Evolutionary conservation across 2,888 invertebrate genomes (phyloP), one percentile per base, ranked within the genome.

Genomic region (Chrysina gloriosa): DNA sequence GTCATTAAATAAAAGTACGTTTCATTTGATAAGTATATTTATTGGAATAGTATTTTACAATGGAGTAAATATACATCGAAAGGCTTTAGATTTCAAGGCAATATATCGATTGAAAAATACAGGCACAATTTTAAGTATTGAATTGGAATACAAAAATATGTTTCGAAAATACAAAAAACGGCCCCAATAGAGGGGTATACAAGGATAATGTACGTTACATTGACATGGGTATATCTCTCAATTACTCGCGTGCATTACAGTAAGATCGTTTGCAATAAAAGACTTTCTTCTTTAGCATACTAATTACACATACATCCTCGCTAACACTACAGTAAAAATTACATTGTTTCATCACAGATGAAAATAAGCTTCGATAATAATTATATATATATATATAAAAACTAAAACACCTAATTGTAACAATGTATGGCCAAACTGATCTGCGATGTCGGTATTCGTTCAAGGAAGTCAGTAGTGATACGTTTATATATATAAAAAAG

Each of bases 311-410:
- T 52, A 50, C 48, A 52, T 50, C 64, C 25, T 36, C 39, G 39
- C 47, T 68, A 68, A 58, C 36, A 52, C 58, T 68, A 56, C 64
- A 68, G 58, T 69, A 72, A 67, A 65, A 63, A 71, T 69, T 64
- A 69, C 65, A 67, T 69, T 69, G 71, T 76, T 76, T 76, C 75
- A 76, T 77, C 76, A 77, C 77, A 77, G 75, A 77, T 75, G 75
- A 77, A 75, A 58, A 76, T 70, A 65, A 70, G 67, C 63, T 63
- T 63, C 39, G 58, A 58, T 39, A 39, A 58, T 58, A 21, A 39
- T 58, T 14, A 50, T 50, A 50, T 45, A 19, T 45, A 45, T 45
- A 42, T 23, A 50, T 52, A 50, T 27, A 52, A 61, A 39, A 63
- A 58, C 45, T 50, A 58, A 67, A 14, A 50, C 25, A 52, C 48